Conservation (phyloP, 2,797 vertebrate genomes). For the Megalops cyprinoides region DNA sequence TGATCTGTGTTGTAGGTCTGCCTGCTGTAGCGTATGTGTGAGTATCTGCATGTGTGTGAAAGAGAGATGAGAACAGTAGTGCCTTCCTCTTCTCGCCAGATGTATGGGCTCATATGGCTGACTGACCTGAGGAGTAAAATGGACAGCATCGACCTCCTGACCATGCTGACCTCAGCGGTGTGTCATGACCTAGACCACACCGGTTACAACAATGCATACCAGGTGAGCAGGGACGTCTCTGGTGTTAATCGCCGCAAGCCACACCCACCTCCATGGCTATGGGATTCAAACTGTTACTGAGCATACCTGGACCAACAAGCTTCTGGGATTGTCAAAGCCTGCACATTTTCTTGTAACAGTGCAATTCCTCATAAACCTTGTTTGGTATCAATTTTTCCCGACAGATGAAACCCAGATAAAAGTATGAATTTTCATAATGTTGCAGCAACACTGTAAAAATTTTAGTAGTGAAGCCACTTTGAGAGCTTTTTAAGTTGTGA, state of each 20-base stretch:
- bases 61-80: not conserved
- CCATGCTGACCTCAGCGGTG: slow-evolving; percentile 78
- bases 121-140: slow-evolving; percentile 76
- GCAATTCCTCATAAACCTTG: not conserved
- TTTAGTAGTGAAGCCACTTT: not conserved
- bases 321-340: not conserved
- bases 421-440: not conserved
- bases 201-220: slow-evolving; percentile 82
- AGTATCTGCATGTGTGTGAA: no score
- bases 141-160: slow-evolving; percentile 73
- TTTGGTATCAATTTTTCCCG: not conserved
- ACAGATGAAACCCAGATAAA: not conserved
- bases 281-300: not conserved
- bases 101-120: slow-evolving; percentile 82
- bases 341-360: not conserved
- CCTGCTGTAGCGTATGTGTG: no score
- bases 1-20: no score
- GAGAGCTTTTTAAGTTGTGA: not conserved
- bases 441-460: not conserved
- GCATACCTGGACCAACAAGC: not conserved
- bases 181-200: slow-evolving; percentile 81
- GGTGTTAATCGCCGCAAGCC: not conserved
- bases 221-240: slow-evolving; percentile 56
- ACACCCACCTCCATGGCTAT: not conserved
- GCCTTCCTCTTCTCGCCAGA: slow-evolving; percentile 58